Evolutionary conservation across 1,140 invertebrate species (phyloP).

Genomic region (Drosophila sulfurigaster): DNA sequence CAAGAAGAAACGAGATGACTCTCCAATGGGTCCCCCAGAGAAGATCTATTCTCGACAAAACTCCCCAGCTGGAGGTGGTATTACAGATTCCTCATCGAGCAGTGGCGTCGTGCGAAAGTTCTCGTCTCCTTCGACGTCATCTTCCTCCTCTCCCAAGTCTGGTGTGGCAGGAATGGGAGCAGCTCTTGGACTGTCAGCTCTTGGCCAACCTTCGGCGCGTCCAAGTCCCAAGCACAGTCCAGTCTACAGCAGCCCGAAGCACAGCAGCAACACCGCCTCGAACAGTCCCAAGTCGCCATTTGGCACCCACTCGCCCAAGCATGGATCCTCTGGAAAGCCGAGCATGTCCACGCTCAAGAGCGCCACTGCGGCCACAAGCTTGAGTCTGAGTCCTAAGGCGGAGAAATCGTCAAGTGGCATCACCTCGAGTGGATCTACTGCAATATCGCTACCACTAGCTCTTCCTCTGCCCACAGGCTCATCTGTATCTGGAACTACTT

Average conservation of each 20-base stretch:
- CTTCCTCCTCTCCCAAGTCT: conserved; percentile 88
- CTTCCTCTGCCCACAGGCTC: conserved; percentile 9
- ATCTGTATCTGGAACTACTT: neutral
- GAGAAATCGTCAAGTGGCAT: conserved; percentile 71
- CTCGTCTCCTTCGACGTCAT: conserved; percentile 60
- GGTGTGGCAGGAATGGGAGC: conserved; percentile 19
- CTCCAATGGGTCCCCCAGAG: conserved; percentile 93
- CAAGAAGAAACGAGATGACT: conserved; percentile 90
- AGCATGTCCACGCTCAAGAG: conserved; percentile 95
- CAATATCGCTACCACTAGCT: neutral
- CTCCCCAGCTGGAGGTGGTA: conserved; percentile 67
- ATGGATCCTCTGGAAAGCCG: conserved; percentile 91
- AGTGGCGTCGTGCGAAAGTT: conserved; percentile 73
- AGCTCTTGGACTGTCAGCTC: conserved; percentile 45
- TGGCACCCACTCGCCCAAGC: conserved; percentile 90
- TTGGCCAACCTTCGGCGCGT: conserved; percentile 86
- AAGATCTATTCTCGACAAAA: conserved; percentile 87
- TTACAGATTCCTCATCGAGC: conserved; percentile 70
- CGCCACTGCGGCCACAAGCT: conserved; percentile 84
- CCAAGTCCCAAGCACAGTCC: conserved; percentile 91
- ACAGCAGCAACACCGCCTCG: conserved; percentile 85
- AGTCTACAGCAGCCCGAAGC: conserved; percentile 91
- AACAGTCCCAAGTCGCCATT: conserved; percentile 87
- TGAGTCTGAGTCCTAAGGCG: conserved; percentile 83
- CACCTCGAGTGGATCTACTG: conserved; percentile 10